These are phyloP conservation scores for Trachythela sp. DNA, from an alignment of 64 coral and sea anemone species.

Conservation along the genomic window DNA sequence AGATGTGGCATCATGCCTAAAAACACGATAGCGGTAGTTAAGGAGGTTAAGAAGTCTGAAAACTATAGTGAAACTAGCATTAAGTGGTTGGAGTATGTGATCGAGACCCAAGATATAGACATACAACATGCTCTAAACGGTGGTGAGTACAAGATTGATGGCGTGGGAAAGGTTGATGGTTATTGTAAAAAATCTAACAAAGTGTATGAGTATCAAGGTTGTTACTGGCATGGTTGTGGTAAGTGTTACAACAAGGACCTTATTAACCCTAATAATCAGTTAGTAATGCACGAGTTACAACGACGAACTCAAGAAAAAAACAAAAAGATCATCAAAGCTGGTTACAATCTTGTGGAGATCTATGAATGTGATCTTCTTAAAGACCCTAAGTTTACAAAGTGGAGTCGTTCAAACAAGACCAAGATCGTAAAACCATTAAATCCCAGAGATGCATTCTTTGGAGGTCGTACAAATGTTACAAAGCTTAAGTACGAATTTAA, in stretches of 20 bases:
- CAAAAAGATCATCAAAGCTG: not conserved
- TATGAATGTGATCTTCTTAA: no score
- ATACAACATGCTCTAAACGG: not conserved
- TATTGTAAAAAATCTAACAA: no score
- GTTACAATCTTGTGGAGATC: no score
- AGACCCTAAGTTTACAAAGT: not conserved
- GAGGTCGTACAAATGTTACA: no score
- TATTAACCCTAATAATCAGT: no score
- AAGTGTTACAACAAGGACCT: not conserved
- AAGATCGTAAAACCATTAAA: not conserved
- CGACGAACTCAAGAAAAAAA: no score
- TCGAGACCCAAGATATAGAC: not conserved
- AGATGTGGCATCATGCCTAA: not conserved
- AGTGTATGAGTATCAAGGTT: not conserved
- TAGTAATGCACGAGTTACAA: no score
- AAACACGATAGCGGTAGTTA: conserved; percentile 9
- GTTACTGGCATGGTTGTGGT: not conserved
- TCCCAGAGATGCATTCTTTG: not conserved
- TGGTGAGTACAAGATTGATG: not conserved
- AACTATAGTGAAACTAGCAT: not conserved
- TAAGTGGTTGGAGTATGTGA: not conserved
- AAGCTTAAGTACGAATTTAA: not conserved
- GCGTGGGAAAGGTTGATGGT: no score
- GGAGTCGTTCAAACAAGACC: not conserved
- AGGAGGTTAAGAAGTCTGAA: not conserved